Base-by-base conservation (phyloP, 2,888 invertebrate species). In the Rhagonycha fulva region DNA sequence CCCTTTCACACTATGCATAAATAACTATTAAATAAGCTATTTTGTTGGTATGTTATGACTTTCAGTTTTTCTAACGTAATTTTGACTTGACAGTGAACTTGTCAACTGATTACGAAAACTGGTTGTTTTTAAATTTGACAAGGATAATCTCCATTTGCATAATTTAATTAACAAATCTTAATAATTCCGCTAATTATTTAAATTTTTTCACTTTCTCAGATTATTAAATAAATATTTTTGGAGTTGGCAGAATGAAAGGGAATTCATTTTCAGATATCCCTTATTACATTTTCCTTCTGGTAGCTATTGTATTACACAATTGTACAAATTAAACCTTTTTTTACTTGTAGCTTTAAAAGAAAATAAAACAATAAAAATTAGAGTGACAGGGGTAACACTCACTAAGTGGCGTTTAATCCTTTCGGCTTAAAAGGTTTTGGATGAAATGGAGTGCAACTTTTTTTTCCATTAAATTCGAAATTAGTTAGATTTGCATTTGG, bases 1-100 rank as follows among this genome's bases (percentile, higher is more conserved):
- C 82, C 82, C 81, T 81, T 82, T 83, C 82, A 81, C 82, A 82
- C 82, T 80, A 81, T 81, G 79, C 80, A 78, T 79, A 77, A 78
- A 77, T 79, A 76, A 75, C 78, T 76, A 80, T 77, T 78, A 78
- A 75, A 76, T 78, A 72, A 26, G n/a, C 72, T 67, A 75, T 75
- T 19, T 28, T 11, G 60, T 66, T 24, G 71, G 62, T 62, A 24
- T 74, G 74, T 74, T 74, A 61, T 70, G 74, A 74, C 74, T 74
- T 74, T 74, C 74, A 66, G 63, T 74, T 73, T 73, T 73, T 69
- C 69, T 73, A 68, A 73, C 69, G 69, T 63, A 70, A 70, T 66
- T 63, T 67, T 74, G 19, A 62, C 74, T 26, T 63, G 74, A 32
- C 74, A 63, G 47, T 70, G 74, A 74, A 74, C 74, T 61, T 70